A percentile compares a stretch with the other conserved stretches of the same genome.
These are phyloP conservation scores for Dendrocincla fuliginosa DNA, from an alignment of 2,797 vertebrate species.

Conservation along the genomic window DNA sequence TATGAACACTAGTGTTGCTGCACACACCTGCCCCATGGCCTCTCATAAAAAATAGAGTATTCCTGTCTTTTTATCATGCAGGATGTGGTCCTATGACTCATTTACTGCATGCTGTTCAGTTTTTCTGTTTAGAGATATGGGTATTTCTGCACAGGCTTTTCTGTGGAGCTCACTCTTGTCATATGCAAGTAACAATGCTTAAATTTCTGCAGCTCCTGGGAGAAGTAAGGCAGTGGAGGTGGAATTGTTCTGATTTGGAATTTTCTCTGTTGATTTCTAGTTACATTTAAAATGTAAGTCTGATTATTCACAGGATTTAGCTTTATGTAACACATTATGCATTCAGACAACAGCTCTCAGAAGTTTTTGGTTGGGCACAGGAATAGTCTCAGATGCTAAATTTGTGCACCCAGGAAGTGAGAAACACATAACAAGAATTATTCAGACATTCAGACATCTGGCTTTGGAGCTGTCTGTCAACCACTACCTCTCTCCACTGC, in stretches of 20 bases:
- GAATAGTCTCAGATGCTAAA: constrained; percentile 31
- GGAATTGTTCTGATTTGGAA: neutral
- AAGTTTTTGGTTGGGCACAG: neutral
- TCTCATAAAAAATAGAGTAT: neutral
- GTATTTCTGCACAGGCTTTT: neutral
- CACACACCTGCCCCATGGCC: neutral
- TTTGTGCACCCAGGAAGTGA: constrained; percentile 34
- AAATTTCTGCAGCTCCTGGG: neutral
- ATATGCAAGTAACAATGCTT: neutral
- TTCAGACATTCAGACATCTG: constrained; percentile 12
- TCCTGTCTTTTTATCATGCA: neutral
- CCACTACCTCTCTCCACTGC: neutral
- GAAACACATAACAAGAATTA: neutral
- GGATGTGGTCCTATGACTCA: neutral
- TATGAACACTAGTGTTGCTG: neutral
- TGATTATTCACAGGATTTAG: neutral
- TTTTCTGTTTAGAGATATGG: neutral
- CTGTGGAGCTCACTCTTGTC: neutral
- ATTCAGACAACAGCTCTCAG: neutral
- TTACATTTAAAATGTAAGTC: neutral
- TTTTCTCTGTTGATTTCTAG: neutral
- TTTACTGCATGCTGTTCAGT: neutral
- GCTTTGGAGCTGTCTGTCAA: neutral
- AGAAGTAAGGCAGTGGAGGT: neutral
- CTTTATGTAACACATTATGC: neutral